phyloP scores from a whole-genome alignment of 2,113 vertebrate species.

The Onychostruthus taczanowskii region DNA sequence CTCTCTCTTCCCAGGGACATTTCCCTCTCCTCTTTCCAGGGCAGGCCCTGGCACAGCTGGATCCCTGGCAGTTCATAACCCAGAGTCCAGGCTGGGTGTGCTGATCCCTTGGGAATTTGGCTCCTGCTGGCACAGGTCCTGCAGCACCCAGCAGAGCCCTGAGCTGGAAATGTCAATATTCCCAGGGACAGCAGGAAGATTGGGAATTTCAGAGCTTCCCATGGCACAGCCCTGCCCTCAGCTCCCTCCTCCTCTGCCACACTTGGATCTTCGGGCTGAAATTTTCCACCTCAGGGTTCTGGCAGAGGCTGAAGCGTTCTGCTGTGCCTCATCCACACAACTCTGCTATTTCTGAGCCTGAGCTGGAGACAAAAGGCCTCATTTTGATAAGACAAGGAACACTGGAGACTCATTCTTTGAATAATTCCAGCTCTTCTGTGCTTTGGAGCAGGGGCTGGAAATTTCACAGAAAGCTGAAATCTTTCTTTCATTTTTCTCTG shows the following conservation, averaged over 20 bases:
- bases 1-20: too few relatives aligned
- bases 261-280: neutral
- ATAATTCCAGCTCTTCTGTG: neutral
- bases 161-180: neutral
- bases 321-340: neutral
- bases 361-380: slow-evolving; percentile 1
- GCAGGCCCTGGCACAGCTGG: too few relatives aligned
- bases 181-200: neutral
- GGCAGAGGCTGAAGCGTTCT: neutral
- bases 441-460: neutral
- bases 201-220: neutral
- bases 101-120: neutral
- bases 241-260: neutral
- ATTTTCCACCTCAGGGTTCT: neutral
- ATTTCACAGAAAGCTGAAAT: neutral
- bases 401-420: neutral
- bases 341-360: neutral
- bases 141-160: neutral
- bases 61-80: too few relatives aligned
- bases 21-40: neutral
- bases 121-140: neutral
- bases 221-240: neutral
- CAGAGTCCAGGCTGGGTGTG: accelerated
- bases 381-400: slow-evolving; percentile 3
- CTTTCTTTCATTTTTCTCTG: neutral